Evolutionary conservation across 2,113 vertebrate genomes (phyloP), one percentile per base, ranked within the genome.

Genomic region (Nansenia antarctica): DNA sequence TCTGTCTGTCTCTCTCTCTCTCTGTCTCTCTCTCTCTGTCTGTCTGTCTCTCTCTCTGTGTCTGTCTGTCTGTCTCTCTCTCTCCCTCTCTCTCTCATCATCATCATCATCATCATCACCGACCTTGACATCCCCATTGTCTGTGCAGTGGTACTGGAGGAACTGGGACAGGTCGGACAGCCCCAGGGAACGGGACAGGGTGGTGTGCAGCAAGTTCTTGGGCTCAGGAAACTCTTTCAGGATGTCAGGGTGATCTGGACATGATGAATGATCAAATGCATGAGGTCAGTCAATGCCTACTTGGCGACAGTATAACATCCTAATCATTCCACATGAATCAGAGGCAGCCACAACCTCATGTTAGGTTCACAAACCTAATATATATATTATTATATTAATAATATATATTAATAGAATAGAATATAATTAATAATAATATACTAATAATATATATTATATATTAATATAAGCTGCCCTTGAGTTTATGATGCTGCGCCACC

Each of bases 211-310:
- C 8, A 99, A 91, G 67, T 83, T 84, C 88, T 98, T 99, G 1
- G 98, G 94, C 54, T 96, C 90, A 62, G 96, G 97, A 73, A 98
- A 98, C 76, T 98, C 94, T 82, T 91, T 94, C 65, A 96, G 67
- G 27, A 95, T 88, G 67, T 94, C 79, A 93, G n/a, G n/a, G n/a
- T 93, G 74, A 37, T 62, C 20, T 14, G 30, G n/a, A n/a, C n/a
- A n/a, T n/a, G n/a, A 35, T 6, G 57, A 35, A 73, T 12, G 39
- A n/a, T 42, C 9, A 75, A 65, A 54, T n/a, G 72, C n/a, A 54
- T 27, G 32, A 18, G 22, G 15, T 59, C 15, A 60, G 11, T n/a
- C n/a, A n/a, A n/a, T n/a, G n/a, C n/a, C n/a, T n/a, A n/a, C n/a
- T n/a, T n/a, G n/a, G n/a, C n/a, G n/a, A n/a, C n/a, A n/a, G n/a